Evolutionary conservation across 1,140 invertebrate species (phyloP).

Genomic region (Psilanteris sp.): DNA sequence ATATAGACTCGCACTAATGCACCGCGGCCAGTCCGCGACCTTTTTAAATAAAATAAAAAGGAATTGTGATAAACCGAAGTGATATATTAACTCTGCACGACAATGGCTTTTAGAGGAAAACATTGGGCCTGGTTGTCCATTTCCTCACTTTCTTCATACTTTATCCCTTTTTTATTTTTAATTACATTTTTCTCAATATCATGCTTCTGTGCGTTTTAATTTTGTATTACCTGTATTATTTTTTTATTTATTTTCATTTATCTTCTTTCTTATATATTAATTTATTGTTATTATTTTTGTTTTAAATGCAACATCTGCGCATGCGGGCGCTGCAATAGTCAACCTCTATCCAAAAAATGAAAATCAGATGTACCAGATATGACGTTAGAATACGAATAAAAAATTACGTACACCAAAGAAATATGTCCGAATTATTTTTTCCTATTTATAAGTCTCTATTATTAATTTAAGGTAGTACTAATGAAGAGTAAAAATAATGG

Average conservation of each 20-base stretch:
- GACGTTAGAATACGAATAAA: constrained; percentile 74
- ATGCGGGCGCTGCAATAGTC: constrained; percentile 57
- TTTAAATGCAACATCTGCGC: constrained; percentile 43
- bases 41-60: constrained; percentile 48
- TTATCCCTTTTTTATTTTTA: constrained; percentile 25
- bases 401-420: constrained; percentile 74
- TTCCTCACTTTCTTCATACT: constrained; percentile 29
- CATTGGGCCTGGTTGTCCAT: constrained; percentile 4
- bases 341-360: constrained; percentile 53
- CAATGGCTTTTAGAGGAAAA: constrained; percentile 43
- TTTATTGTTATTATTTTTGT: no score
- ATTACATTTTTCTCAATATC: constrained; percentile 32
- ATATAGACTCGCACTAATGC: no score
- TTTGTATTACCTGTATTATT: background rate
- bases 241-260: constrained; percentile 7
- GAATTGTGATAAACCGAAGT: constrained; percentile 63
- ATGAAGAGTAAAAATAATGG: no score
- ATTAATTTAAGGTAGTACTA: no score
- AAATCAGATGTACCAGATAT: constrained; percentile 71
- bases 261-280: constrained; percentile 35
- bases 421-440: no score
- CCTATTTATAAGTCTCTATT: no score
- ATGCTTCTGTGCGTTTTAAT: constrained; percentile 5
- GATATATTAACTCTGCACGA: constrained; percentile 54
- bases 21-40: constrained; percentile 50